These are phyloP conservation scores for Drosophila novamexicana DNA, from an alignment of 1,140 invertebrate species.

Conservation along the genomic window DNA sequence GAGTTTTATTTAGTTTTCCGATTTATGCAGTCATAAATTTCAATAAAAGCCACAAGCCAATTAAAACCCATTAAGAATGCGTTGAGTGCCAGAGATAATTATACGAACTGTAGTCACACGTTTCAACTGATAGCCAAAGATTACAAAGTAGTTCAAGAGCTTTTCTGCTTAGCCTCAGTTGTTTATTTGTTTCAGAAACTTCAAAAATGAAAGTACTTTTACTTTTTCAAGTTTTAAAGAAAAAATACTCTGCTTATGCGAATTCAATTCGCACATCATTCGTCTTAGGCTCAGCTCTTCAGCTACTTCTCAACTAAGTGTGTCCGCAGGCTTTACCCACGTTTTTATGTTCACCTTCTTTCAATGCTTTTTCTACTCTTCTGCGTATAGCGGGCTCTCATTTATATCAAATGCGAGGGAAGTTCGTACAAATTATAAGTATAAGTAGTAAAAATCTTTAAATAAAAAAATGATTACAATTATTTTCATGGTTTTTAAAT, in stretches of 20 bases:
- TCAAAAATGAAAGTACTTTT: neutral
- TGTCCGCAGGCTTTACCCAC: neutral
- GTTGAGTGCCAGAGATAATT: slow-evolving; percentile 36
- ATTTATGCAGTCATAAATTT: slow-evolving; percentile 48
- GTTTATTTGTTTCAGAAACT: no score
- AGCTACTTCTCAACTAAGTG: neutral
- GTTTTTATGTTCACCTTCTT: neutral
- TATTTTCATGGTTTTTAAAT: no score
- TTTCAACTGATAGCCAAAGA: slow-evolving; percentile 6
- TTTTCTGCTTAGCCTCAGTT: neutral
- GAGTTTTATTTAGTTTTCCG: slow-evolving; percentile 13
- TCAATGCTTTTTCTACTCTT: neutral
- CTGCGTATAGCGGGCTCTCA: neutral
- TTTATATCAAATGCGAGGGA: neutral
- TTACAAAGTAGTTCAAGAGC: slow-evolving; percentile 5
- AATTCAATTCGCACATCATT: slow-evolving; percentile 21
- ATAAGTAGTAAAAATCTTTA: no score
- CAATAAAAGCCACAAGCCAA: slow-evolving; percentile 51
- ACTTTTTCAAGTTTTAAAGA: neutral
- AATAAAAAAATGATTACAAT: no score
- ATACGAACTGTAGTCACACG: slow-evolving; percentile 33
- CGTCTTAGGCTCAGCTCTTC: slow-evolving; percentile 6
- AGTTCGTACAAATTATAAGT: neutral
- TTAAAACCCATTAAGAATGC: slow-evolving; percentile 54
- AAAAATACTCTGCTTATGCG: neutral